Conservation (phyloP, 2,888 invertebrate species). For the Cremastobaeus sp. region DNA sequence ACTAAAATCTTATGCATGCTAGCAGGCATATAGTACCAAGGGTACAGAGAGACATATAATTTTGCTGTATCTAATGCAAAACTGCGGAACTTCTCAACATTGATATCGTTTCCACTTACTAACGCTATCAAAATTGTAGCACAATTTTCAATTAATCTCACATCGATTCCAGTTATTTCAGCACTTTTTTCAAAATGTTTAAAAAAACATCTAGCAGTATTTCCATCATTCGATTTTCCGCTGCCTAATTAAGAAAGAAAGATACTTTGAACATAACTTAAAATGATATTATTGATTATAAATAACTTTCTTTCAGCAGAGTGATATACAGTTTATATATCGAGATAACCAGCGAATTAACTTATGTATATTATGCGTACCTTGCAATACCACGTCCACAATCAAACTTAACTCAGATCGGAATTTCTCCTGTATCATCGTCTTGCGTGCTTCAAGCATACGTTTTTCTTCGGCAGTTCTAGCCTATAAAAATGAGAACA, state of each 20-base stretch:
- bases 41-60: slow-evolving; percentile 10
- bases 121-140: slow-evolving; percentile 18
- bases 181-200: slow-evolving; percentile 23
- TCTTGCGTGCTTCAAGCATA: too few species aligned
- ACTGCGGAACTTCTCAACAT: slow-evolving; percentile 23
- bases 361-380: too few species aligned
- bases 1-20: slow-evolving; percentile 31
- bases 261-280: background rate
- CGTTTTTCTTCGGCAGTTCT: too few species aligned
- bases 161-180: slow-evolving; percentile 26
- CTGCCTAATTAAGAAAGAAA: slow-evolving; percentile 6
- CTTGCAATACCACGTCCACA: background rate
- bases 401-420: background rate
- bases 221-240: slow-evolving; percentile 35
- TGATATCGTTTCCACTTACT: slow-evolving; percentile 18
- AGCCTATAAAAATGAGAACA: too few species aligned
- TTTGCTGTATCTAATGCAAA: slow-evolving; percentile 20
- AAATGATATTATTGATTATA: too few species aligned
- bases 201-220: slow-evolving; percentile 32
- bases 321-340: too few species aligned
- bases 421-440: too few species aligned
- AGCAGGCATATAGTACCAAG: slow-evolving; percentile 37
- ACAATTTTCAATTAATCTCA: slow-evolving; percentile 13
- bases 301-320: background rate
- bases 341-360: too few species aligned